Conservation (phyloP, 30 jellyfish, hydroid and myxozoan species). For the Mastigias papua region DNA sequence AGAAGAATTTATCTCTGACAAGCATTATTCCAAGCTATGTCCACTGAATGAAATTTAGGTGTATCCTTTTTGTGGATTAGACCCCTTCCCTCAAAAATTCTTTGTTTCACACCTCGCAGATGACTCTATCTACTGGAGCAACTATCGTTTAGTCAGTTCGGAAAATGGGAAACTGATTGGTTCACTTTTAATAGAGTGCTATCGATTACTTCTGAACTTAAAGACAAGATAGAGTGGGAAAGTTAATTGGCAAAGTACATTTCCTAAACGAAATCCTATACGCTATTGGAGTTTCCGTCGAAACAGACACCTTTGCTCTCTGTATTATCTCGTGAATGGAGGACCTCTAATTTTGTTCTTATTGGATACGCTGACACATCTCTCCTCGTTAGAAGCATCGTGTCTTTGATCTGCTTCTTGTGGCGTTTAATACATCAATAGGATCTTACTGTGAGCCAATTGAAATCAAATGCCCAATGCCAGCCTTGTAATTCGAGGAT, state of each 20-base stretch:
- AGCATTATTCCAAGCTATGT: too few relatives aligned
- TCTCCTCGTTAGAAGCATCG: background rate
- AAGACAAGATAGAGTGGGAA: background rate
- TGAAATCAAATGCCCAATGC: too few relatives aligned
- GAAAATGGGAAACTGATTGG: too few relatives aligned
- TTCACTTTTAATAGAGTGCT: too few relatives aligned
- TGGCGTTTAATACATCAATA: background rate
- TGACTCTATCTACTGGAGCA: too few relatives aligned
- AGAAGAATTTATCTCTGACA: too few relatives aligned
- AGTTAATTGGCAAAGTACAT: background rate
- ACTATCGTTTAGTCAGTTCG: too few relatives aligned
- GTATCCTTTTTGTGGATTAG: too few relatives aligned
- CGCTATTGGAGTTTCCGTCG: slow-evolving; percentile 8
- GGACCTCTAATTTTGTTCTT: background rate
- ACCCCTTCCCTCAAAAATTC: too few relatives aligned
- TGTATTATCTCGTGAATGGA: slow-evolving; percentile 3
- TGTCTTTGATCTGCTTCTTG: background rate
- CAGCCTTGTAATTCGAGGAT: background rate
- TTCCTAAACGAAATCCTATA: slow-evolving; percentile 9
- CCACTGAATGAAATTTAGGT: too few relatives aligned
- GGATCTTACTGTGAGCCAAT: background rate
- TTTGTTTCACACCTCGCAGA: too few relatives aligned
- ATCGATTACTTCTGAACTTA: background rate
- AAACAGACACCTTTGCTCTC: slow-evolving; percentile 10
- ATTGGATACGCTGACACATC: slow-evolving; percentile 38